Evolutionary conservation across 2,113 vertebrate species (phyloP), one percentile per base, ranked within the genome.

Genomic region (Phylloscopus trochilus): DNA sequence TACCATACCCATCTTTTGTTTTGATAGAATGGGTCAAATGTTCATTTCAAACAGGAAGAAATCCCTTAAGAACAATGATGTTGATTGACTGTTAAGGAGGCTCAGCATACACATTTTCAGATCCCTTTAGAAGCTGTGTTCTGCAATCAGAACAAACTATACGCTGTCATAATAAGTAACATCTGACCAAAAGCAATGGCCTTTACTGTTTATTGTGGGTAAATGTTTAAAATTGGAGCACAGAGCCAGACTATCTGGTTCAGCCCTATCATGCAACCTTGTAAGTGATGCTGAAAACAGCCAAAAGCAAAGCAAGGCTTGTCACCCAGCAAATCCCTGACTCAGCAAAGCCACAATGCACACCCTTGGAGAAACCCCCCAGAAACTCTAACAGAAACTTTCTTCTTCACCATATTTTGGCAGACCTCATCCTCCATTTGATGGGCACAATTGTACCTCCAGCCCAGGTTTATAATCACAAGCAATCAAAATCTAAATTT

Each of bases 321-420:
- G 4, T 47, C 30, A 73, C 10, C 19, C 19, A 58, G 22, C 1
- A 1, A 52, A 74, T 28, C 46, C 59, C 24, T 26, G n/a, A 43
- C 23, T 31, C 4, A 1, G 30, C 30, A 73, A 64, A 84, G 51
- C 7, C 6, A 2, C 53, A 47, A 24, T 0, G 0, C 16, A 14
- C 1, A 3, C 0, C 0, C 41, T 41, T 47, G 30, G 51, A 84
- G 11, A 27, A 80, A 39, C 27, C 6, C 35, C 60, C 20, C 53
- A 87, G 53, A 63, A 81, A 76, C 15, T 19, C 20, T 26, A 47
- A 35, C 15, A 70, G 37, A 63, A 85, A 31, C 31, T 56, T 52
- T 13, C 28, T 68, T 2, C 31, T 72, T 91, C 47, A 27, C 16
- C 39, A 5, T 31, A 13, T 88, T 74, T 91, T 31, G 14, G 10